phyloP scores from a whole-genome alignment of 2,113 vertebrate genomes.

The Rhea americana region DNA sequence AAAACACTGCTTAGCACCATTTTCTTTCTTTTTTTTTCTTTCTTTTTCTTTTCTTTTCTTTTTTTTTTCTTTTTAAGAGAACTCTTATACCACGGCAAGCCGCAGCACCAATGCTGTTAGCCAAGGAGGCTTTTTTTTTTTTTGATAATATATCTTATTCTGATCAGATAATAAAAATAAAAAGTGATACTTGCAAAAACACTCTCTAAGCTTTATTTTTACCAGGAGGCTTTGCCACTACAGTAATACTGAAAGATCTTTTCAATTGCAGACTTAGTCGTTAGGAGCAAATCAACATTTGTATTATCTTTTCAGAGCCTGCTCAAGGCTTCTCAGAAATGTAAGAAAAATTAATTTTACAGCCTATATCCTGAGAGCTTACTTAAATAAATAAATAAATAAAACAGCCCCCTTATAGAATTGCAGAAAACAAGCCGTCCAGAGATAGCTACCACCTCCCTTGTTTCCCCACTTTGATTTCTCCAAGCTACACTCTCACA shows the following conservation, averaged over 20 bases:
- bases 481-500: neutral
- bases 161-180: neutral
- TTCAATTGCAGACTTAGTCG: neutral
- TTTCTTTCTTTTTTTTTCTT: no score
- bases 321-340: neutral
- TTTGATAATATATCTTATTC: neutral
- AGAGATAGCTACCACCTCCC: neutral
- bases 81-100: no score
- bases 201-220: neutral
- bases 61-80: no score
- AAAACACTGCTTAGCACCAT: no score
- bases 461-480: neutral
- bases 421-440: neutral
- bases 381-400: neutral
- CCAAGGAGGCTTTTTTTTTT: neutral
- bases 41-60: no score
- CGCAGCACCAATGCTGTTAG: no score
- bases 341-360: neutral
- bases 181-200: neutral
- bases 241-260: neutral
- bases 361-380: neutral
- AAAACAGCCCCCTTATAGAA: neutral
- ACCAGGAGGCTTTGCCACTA: neutral
- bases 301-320: neutral
- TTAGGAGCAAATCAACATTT: neutral